Base-by-base conservation (phyloP, 2,888 invertebrate genomes). In the Sinotaia quadrata region DNA sequence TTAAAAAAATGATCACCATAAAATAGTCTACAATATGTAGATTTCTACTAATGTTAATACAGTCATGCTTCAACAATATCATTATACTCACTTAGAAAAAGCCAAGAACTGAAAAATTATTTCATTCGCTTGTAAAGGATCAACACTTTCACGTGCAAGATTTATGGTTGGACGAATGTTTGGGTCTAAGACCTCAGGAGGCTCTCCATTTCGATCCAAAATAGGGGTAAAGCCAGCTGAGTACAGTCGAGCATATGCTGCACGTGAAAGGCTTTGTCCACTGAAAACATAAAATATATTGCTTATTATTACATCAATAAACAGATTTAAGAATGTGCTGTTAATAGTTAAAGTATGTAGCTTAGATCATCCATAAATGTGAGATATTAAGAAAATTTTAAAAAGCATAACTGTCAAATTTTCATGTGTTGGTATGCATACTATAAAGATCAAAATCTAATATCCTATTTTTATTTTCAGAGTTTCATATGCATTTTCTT, bases 51-150 rank as follows among this genome's bases (percentile, higher is more conserved):
- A n/a, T n/a, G n/a, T n/a, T n/a, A n/a, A n/a, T n/a, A n/a, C n/a
- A n/a, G n/a, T n/a, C n/a, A n/a, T n/a, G n/a, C n/a, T n/a, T n/a
- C n/a, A n/a, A n/a, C n/a, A n/a, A n/a, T n/a, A n/a, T n/a, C 27
- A 44, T 15, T 33, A n/a, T 4, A 75, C 82, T 78, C 69, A 89
- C 89, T 83, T 85, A 68, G 88, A 86, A 74, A 87, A 87, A 15
- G 89, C 90, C 69, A 90, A 74, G 79, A 90, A 89, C 81, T 90
- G 90, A 65, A 90, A 82, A 31, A 88, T 80, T 61, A 90, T 83
- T 75, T 90, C 89, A 73, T 89, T 89, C 68, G 85, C 84, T 66
- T 87, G 86, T 24, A 90, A 81, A 18, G 85, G 82, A 75, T 89
- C 89, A 21, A 79, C 78, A 37, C 81, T 75, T 73, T 90, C 89